Evolutionary conservation across 2,113 vertebrate genomes (phyloP), one percentile per base, ranked within the genome.

Genomic region (Aegotheles bennettii): DNA sequence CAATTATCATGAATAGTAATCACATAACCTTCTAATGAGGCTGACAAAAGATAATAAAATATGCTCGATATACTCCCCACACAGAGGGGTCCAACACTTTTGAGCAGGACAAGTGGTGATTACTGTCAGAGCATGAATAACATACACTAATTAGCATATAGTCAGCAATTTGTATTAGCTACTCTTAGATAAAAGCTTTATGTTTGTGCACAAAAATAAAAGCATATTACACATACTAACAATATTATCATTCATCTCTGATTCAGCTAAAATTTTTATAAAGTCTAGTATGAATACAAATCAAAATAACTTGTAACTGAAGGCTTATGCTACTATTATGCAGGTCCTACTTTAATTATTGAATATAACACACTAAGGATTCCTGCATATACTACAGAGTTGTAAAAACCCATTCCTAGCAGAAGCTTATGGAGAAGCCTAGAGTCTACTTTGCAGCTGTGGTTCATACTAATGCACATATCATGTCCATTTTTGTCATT

Each of bases 41-140:
- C 93, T 88, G 82, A 87, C 51, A 95, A 90, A 93, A 91, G 61
- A 61, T 38, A 63, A 89, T 87, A 92, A 93, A 95, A 90, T 65
- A 87, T 18, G 45, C 31, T 84, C 19, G 0, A 81, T 76, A 84
- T 48, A 81, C 38, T 94, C 65, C 61, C 31, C 48, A 28, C 13
- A 28, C 33, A 94, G 75, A 71, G 74, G 57, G 60, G 45, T 28
- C 77, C 71, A 94, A 95, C 68, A 64, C 16, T 95, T 87, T 40
- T 57, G 50, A 95, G 88, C n/a, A 93, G 67, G n/a, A 91, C 18
- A 90, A 95, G 67, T 56, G 79, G 48, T 40, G 64, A 95, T 91
- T 91, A 95, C 60, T 95, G 59, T 76, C 87, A 95, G 79, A 95
- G 84, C 76, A 94, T 70, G 45, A 81, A 74, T n/a, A 95, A 90